Percentiles rank a stretch among this genome's conserved stretches.
Conservation (phyloP, 2,113 vertebrate species). For the Xenus cinereus region DNA sequence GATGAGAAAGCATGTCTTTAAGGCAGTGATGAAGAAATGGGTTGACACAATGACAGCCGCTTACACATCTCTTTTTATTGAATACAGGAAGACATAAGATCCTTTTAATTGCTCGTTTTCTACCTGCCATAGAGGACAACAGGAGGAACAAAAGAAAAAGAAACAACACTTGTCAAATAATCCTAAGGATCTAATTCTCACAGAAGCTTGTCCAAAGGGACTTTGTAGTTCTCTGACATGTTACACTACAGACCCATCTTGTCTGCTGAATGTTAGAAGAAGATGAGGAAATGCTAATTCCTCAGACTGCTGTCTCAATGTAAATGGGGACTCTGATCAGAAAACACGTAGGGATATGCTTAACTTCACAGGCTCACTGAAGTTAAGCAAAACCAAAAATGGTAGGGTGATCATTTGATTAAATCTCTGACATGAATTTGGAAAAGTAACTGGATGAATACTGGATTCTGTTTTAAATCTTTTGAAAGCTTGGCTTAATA, state of each 20-base stretch:
- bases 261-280: not conserved
- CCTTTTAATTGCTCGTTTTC: slow-evolving; percentile 71
- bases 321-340: not conserved
- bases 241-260: slow-evolving; percentile 29
- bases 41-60: slow-evolving; percentile 63
- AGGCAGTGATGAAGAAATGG: slow-evolving; percentile 56
- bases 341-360: not conserved
- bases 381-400: not conserved
- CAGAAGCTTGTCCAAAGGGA: not conserved
- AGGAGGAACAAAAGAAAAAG: slow-evolving; percentile 54
- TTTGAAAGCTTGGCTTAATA: not conserved
- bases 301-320: not conserved
- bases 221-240: slow-evolving; percentile 42
- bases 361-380: not conserved
- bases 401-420: not conserved
- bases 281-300: not conserved
- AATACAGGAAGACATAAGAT: slow-evolving; percentile 56
- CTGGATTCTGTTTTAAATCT: not conserved
- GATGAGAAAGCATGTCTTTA: not conserved
- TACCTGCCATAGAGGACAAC: slow-evolving; percentile 61
- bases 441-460: not conserved
- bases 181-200: slow-evolving; percentile 49
- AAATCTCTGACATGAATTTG: not conserved
- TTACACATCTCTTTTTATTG: slow-evolving; percentile 57
- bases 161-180: slow-evolving; percentile 57